These are phyloP conservation scores for Drosophila sordidula DNA, from an alignment of 2,888 invertebrate genomes.

Conservation along the genomic window DNA sequence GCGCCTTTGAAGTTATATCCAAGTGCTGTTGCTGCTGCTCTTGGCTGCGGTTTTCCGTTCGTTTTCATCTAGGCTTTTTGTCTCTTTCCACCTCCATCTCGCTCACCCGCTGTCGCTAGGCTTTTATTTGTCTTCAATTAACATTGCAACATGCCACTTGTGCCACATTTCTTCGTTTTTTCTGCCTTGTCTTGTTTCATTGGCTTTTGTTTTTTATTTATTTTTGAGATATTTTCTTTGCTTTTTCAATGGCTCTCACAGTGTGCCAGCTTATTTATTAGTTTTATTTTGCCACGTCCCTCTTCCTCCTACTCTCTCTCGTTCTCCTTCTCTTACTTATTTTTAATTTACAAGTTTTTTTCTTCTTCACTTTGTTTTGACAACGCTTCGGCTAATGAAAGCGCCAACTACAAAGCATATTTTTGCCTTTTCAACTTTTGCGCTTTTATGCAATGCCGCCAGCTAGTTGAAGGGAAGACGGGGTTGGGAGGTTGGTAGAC, in stretches of 20 bases:
- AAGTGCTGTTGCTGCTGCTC: slow-evolving; percentile 15
- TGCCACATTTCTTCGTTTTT: slow-evolving; percentile 57
- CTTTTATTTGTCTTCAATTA: slow-evolving; percentile 77
- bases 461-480: slow-evolving; percentile 10
- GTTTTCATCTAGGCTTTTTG: slow-evolving; percentile 36
- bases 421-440: slow-evolving; percentile 68
- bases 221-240: slow-evolving; percentile 42
- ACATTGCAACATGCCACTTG: slow-evolving; percentile 79
- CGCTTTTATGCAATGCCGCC: slow-evolving; percentile 64
- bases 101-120: slow-evolving; percentile 20
- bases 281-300: slow-evolving; percentile 26
- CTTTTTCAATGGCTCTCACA: slow-evolving; percentile 42
- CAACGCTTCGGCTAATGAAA: slow-evolving; percentile 66
- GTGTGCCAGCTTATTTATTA: slow-evolving; percentile 57
- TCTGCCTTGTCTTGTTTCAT: slow-evolving; percentile 35
- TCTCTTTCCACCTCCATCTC: background rate
- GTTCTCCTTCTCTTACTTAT: slow-evolving; percentile 34
- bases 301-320: background rate
- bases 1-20: slow-evolving; percentile 54
- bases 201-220: slow-evolving; percentile 3
- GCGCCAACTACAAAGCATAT: slow-evolving; percentile 69
- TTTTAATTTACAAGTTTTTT: slow-evolving; percentile 61
- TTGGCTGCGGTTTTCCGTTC: slow-evolving; percentile 54
- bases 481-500: too few species aligned
- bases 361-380: slow-evolving; percentile 46